Evolutionary conservation across 1,140 invertebrate genomes (phyloP).

Genomic region (Brachionus manjavacas): DNA sequence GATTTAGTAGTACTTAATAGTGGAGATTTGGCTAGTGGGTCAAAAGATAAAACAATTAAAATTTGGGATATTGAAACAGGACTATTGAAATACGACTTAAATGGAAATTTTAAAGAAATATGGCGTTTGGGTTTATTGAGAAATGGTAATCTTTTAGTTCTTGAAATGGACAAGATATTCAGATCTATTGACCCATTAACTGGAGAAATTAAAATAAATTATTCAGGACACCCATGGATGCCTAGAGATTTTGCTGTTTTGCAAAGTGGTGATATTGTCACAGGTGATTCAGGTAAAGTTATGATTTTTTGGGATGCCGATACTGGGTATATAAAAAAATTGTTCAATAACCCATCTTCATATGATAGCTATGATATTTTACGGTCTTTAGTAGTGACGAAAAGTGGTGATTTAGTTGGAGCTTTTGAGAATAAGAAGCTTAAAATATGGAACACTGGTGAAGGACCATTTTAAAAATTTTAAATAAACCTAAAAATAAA

Average conservation of each 20-base stretch:
- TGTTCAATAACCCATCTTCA: background rate
- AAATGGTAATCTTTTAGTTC: background rate
- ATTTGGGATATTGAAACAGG: slow-evolving; percentile 63
- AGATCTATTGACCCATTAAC: background rate
- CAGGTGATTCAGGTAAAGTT: background rate
- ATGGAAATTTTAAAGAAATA: background rate
- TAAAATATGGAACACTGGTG: background rate
- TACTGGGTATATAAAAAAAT: slow-evolving; percentile 8
- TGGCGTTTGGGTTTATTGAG: background rate
- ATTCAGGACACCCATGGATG: background rate
- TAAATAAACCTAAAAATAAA: too few species aligned
- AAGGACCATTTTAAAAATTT: background rate
- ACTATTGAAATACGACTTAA: background rate
- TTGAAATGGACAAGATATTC: background rate
- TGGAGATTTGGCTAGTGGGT: slow-evolving; percentile 12
- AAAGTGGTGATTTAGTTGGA: background rate
- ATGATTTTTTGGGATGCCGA: background rate
- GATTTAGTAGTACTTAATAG: slow-evolving; percentile 5
- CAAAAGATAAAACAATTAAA: slow-evolving; percentile 21
- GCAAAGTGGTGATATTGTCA: background rate
- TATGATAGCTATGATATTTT: background rate
- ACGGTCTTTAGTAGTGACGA: background rate
- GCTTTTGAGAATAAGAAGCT: background rate
- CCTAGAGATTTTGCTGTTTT: background rate
- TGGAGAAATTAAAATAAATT: background rate